These are phyloP conservation scores for Sinelater perroti DNA, from an alignment of 2,888 invertebrate genomes.

Conservation along the genomic window DNA sequence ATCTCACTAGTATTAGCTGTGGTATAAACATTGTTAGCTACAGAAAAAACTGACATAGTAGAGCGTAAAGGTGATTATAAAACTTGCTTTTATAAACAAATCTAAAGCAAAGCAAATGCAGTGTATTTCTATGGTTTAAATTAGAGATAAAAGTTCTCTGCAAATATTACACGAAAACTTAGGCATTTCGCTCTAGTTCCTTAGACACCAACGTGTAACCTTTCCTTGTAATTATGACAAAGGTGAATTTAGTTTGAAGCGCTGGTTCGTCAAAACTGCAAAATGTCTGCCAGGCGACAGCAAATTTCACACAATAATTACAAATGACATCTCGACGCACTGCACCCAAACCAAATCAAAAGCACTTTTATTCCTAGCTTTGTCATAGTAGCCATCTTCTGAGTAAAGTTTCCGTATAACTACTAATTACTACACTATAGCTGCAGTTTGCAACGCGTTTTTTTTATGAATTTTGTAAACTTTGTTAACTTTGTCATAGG, in stretches of 20 bases:
- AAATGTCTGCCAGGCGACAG: conserved; percentile 73
- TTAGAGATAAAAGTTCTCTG: no score
- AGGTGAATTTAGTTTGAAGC: conserved; percentile 54
- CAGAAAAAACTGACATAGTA: no score
- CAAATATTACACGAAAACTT: no score
- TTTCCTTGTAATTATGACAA: conserved; percentile 54
- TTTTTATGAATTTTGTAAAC: conserved; percentile 20
- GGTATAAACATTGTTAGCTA: no score
- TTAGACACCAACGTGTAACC: conserved; percentile 29
- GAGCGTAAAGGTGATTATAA: no score
- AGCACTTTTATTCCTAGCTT: conserved; percentile 37
- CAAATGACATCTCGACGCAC: background rate
- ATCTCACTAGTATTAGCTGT: no score
- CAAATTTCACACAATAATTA: conserved; percentile 49
- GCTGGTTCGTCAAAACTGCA: conserved; percentile 78
- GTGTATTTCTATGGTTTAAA: no score
- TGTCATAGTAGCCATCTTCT: conserved; percentile 55
- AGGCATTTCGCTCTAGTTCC: background rate
- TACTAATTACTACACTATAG: conserved; percentile 14
- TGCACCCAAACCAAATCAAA: background rate
- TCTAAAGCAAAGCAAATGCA: no score
- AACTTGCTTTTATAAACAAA: no score
- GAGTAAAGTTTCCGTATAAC: conserved; percentile 47
- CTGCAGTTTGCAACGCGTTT: background rate
- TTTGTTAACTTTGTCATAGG: conserved; percentile 12